Evolutionary conservation across 1,140 invertebrate species (phyloP).

Genomic region (Aphelinus atriplicis): DNA sequence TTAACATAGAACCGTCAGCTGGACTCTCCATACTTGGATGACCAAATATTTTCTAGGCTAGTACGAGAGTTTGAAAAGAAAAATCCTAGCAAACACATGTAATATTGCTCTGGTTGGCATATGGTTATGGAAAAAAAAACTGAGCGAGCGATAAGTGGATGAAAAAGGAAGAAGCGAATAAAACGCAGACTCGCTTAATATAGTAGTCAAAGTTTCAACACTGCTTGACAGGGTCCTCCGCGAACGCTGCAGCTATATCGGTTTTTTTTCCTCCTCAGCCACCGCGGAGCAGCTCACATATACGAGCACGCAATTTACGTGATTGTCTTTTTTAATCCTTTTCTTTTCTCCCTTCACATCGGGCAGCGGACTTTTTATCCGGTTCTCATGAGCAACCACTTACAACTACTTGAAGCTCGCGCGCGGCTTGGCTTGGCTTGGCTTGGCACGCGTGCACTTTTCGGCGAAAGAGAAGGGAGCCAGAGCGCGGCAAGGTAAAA

Average conservation of each 20-base stretch:
- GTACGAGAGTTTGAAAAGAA: too few relatives aligned
- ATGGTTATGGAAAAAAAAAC: not conserved
- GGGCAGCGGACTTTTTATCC: conserved; percentile 16
- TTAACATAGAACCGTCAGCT: too few relatives aligned
- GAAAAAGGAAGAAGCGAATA: not conserved
- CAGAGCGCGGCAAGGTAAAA: conserved; percentile 45
- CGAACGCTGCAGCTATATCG: conserved; percentile 37
- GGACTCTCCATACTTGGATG: too few relatives aligned
- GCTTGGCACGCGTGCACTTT: too few relatives aligned
- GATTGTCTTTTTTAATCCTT: conserved; percentile 13
- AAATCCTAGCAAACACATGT: too few relatives aligned
- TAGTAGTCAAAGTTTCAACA: conserved; percentile 64
- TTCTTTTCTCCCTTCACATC: not conserved
- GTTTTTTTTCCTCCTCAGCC: too few relatives aligned
- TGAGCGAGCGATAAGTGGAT: not conserved
- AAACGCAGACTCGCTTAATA: conserved; percentile 54
- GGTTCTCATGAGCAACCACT: conserved; percentile 23
- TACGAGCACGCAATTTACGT: conserved; percentile 25
- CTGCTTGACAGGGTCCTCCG: conserved; percentile 35
- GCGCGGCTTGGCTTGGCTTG: not conserved
- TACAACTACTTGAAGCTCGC: conserved; percentile 39
- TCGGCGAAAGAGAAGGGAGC: conserved; percentile 1
- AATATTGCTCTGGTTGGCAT: too few relatives aligned
- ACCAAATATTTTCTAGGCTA: too few relatives aligned
- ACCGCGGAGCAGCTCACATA: too few relatives aligned